A percentile compares a stretch with the other conserved stretches of the same genome.
Conservation (phyloP, 2,888 invertebrate species). For the Orchestes rusci region DNA sequence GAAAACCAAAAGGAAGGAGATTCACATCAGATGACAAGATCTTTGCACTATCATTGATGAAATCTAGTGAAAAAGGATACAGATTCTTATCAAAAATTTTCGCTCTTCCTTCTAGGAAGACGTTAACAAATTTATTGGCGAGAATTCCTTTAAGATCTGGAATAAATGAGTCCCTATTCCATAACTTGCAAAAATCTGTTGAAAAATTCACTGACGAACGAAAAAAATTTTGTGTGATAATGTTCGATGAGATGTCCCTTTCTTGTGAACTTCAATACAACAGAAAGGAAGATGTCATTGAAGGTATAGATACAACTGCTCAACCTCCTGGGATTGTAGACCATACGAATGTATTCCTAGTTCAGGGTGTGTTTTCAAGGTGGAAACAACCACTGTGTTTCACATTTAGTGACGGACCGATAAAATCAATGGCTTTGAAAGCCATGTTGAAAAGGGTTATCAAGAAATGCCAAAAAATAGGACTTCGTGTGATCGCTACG, state of each 20-base stretch:
- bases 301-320: constrained; percentile 6
- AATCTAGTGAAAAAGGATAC: constrained; percentile 11
- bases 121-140: constrained; percentile 4
- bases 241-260: constrained; percentile 10
- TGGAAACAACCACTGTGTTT: constrained; percentile 13
- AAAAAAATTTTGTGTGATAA: not conserved
- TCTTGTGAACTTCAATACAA: constrained; percentile 4
- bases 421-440: constrained; percentile 4
- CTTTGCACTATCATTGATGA: constrained; percentile 1
- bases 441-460: constrained; percentile 6
- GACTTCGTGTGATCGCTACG: constrained; percentile 3
- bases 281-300: constrained; percentile 1
- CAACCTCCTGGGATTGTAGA: constrained; percentile 6
- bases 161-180: constrained; percentile 8
- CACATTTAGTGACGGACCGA: constrained; percentile 10
- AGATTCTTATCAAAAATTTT: constrained; percentile 7
- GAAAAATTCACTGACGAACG: constrained; percentile 1
- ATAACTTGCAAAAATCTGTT: constrained; percentile 1
- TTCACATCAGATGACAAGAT: constrained; percentile 4
- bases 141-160: constrained; percentile 6
- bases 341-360: constrained; percentile 7
- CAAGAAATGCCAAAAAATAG: constrained; percentile 7
- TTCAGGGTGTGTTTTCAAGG: constrained; percentile 7
- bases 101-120: not conserved
- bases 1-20: constrained; percentile 5